Percentiles rank a stretch among this genome's conserved stretches.
These are phyloP conservation scores for Cynopterus brachyotis DNA, from an alignment of 2,113 vertebrate genomes.

Conservation along the genomic window DNA sequence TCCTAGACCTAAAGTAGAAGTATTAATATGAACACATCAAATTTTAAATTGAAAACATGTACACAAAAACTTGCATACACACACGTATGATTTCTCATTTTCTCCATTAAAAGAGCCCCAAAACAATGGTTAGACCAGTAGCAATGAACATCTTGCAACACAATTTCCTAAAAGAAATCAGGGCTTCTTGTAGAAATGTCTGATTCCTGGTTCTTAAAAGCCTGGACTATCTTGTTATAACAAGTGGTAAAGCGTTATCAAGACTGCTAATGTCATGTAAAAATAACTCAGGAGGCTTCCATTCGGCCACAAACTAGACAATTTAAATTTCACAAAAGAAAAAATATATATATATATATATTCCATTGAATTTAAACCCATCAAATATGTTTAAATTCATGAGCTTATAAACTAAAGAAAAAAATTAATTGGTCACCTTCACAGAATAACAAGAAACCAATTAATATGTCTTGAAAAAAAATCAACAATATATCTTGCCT, in stretches of 20 bases:
- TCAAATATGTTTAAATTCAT: background rate
- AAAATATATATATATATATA: too few species aligned
- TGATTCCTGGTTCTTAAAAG: background rate
- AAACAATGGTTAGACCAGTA: background rate
- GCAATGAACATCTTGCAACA: background rate
- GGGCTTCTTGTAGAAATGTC: background rate
- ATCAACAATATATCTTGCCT: background rate
- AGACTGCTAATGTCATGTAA: background rate
- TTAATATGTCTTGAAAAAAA: background rate
- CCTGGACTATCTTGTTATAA: background rate
- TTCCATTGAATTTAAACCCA: background rate
- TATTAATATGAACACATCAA: background rate
- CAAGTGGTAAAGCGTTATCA: background rate
- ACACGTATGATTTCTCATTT: background rate
- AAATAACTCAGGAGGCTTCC: background rate
- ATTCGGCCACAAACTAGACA: background rate
- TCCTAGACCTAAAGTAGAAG: background rate
- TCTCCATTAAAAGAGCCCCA: background rate
- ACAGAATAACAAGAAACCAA: background rate
- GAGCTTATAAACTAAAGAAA: background rate
- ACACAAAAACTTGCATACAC: background rate
- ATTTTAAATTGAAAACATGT: background rate
- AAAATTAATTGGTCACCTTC: background rate
- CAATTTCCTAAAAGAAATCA: background rate
- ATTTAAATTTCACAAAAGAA: background rate